Evolutionary conservation across 2,797 vertebrate genomes (phyloP), one percentile per base, ranked within the genome.

Genomic region (Gorsachius magnificus): DNA sequence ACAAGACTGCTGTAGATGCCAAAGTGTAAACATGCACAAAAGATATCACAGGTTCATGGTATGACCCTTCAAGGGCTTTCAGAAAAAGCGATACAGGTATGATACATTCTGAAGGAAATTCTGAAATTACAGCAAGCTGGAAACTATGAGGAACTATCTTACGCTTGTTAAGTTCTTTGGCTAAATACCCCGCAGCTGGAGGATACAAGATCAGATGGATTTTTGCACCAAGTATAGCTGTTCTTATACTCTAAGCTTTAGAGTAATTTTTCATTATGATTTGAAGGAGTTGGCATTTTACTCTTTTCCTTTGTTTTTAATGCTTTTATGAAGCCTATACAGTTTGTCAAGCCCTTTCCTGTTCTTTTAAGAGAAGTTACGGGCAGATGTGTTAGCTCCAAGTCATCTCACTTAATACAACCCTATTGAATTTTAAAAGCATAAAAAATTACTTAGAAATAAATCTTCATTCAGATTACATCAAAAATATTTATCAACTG

Each of bases 151-250:
- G 51, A 92, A 89, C 21, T 35, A 51, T 31, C 25, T 53, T 43
- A n/a, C 6, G 31, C 6, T 61, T 56, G 29, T 61, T 86, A 78
- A 9, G 10, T 45, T 92, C 46, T 81, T 80, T 77, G 38, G 31
- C n/a, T 91, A 77, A 81, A 78, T 36, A 82, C 4, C 43, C 25
- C 19, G 61, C n/a, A 83, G 57, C 31, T 79, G 51, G 25, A 38
- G 13, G 48, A 87, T 11, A 70, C 11, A 1, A 0, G 9, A 64
- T 54, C 25, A 83, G 28, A 46, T 1, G 0, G 28, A 72, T n/a
- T 93, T 90, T 71, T 92, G 13, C 21, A 79, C 24, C 18, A 18
- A 81, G 31, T 48, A 5, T 48, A 72, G 51, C 21, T 36, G 25
- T 1, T 4, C 16, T 21, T 79, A 9, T 29, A 78, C 12, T n/a